Evolutionary conservation across 1,140 invertebrate species (phyloP), one percentile per base, ranked within the genome.

Genomic region (Harlomillsia oculata): DNA sequence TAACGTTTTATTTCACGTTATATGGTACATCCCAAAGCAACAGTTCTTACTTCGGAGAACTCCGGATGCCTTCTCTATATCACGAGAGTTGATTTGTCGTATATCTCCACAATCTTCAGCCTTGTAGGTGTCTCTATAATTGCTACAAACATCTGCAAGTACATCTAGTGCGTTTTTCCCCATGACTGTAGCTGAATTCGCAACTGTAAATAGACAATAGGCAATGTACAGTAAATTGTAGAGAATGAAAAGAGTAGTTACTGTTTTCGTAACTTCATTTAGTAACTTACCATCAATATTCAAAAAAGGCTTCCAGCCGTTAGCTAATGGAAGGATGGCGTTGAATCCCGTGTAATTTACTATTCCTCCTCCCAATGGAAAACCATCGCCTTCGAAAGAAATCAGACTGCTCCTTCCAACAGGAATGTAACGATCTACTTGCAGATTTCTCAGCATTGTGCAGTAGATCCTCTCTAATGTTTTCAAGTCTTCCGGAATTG

Each of bases 211-310:
- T 5, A 5, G 40, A 25, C 14, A n/a, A 6, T 26, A 16, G 0
- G 26, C 26, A 26, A 51, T 13, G 11, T 5, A 37, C 25, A 30
- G 3, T 9, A n/a, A 46, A n/a, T 26, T 13, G 13, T 4, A 5
- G 25, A 18, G 26, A 20, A 18, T 52, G 32, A 37, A 18, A 34
- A 4, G 1, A 2, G 25, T 20, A 50, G 9, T 6, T 26, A 25
- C 28, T 3, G 18, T 34, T 20, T 4, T 20, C 14, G 25, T 4
- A 52, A 41, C 16, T n/a, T n/a, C n/a, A n/a, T n/a, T n/a, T n/a
- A 21, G 11, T n/a, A 21, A 48, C 54, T 40, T 16, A 56, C 54
- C 51, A 18, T 57, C 55, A 14, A 57, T 29, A 26, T 57, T 56
- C 2, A 56, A 23, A 36, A 34, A 56, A 0, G 45, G 45, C 26